Conservation (phyloP, 2,797 vertebrate species). For the Aphelocoma californica region DNA sequence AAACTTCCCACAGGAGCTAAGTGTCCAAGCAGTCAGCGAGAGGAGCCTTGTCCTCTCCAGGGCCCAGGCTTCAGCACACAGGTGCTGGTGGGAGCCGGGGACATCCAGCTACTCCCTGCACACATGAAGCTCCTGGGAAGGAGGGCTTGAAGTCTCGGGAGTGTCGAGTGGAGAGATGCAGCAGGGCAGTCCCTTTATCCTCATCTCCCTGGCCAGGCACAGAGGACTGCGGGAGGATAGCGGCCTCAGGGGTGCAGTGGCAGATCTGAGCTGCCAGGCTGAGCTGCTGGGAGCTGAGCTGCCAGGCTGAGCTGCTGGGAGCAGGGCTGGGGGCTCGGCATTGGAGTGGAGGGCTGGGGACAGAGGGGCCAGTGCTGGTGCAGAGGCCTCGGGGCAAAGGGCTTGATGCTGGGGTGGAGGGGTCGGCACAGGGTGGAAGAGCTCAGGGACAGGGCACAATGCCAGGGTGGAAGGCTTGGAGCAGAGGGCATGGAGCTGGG, state of each 20-base stretch:
- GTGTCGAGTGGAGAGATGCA: neutral
- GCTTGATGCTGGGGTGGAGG: neutral
- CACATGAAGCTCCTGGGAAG: neutral
- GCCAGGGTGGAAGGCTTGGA: neutral
- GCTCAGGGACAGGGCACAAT: neutral
- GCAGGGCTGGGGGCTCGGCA: neutral
- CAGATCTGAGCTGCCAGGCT: neutral
- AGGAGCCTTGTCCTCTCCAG: neutral
- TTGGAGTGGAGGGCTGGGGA: too few relatives aligned
- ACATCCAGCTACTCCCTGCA: too few relatives aligned
- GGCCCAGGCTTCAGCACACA: rapidly evolving
- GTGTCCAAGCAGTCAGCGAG: rapidly evolving
- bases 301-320: neutral
- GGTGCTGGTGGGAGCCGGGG: neutral
- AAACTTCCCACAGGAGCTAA: rapidly evolving
- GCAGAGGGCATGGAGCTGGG: neutral
- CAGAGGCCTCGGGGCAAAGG: neutral
- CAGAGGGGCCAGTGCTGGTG: neutral
- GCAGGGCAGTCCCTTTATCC: neutral
- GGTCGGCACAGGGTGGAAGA: neutral
- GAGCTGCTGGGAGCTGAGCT: neutral
- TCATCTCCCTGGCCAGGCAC: neutral
- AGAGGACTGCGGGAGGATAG: rapidly evolving
- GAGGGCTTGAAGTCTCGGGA: neutral
- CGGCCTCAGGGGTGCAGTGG: neutral